Percentiles rank a stretch among this genome's conserved stretches.
phyloP scores from a whole-genome alignment of 1,140 invertebrate species.

The Pseudomyrmex pallidus region DNA sequence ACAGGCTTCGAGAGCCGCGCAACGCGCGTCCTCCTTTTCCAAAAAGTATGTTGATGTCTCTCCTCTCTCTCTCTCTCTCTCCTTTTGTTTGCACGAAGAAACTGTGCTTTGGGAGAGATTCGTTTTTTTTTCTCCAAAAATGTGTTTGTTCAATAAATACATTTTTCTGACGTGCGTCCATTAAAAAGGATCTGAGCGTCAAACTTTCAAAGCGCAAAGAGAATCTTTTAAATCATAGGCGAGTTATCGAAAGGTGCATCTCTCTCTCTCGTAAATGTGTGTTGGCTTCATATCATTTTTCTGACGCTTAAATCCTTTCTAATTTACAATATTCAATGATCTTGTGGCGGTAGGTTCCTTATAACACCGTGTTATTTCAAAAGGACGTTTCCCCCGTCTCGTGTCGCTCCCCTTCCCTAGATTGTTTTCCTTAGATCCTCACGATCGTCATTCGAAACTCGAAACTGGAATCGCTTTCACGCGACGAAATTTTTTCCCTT shows the following conservation, averaged over 20 bases:
- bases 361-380: not conserved
- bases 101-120: constrained; percentile 3
- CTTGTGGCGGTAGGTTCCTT: not conserved
- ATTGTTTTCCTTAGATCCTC: not conserved
- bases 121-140: constrained; percentile 12
- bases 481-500: constrained; percentile 30
- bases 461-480: not conserved
- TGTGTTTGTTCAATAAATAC: not conserved
- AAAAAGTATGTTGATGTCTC: constrained; percentile 43
- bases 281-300: too few relatives aligned
- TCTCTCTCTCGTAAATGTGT: not conserved
- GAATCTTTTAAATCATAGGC: not conserved
- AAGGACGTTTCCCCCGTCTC: not conserved
- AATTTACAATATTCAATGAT: constrained; percentile 38
- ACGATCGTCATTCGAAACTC: constrained; percentile 12
- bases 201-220: not conserved
- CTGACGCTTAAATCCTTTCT: constrained; percentile 24
- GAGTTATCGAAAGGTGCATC: not conserved
- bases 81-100: constrained; percentile 30
- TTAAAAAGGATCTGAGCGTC: constrained; percentile 19
- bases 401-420: not conserved
- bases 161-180: not conserved
- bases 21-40: constrained; percentile 9
- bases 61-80: too few relatives aligned
- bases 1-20: constrained; percentile 65